phyloP scores from a whole-genome alignment of 1,140 invertebrate genomes.

The Drosophila nannoptera region DNA sequence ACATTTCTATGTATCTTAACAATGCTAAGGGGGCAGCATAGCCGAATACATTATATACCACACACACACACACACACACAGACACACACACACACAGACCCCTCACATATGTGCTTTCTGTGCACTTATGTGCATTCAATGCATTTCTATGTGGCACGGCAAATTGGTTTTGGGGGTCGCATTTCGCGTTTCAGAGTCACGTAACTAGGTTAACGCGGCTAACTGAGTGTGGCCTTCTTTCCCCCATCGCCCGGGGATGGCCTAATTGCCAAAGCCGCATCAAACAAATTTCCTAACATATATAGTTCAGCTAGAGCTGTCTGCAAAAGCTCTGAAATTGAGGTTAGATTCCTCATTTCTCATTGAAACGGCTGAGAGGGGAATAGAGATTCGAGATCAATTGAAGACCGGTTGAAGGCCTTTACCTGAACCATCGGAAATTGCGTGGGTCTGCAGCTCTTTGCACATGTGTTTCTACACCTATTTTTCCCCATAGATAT shows the following conservation, averaged over 20 bases:
- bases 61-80: background rate
- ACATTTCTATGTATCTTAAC: conserved; percentile 44
- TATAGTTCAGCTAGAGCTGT: conserved; percentile 3
- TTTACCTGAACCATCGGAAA: too few species aligned
- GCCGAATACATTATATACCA: conserved; percentile 12
- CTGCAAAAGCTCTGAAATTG: background rate
- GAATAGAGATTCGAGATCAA: too few species aligned
- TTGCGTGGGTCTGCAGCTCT: too few species aligned
- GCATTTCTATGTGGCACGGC: conserved; percentile 63
- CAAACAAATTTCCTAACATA: conserved; percentile 1
- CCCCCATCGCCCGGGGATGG: conserved; percentile 21
- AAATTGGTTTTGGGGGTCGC: conserved; percentile 69
- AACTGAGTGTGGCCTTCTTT: conserved; percentile 59
- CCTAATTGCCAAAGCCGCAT: conserved; percentile 23
- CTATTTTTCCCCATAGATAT: too few species aligned
- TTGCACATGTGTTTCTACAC: too few species aligned
- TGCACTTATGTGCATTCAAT: conserved; percentile 56
- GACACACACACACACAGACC: conserved; percentile 17
- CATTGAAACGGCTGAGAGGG: background rate
- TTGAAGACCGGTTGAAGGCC: too few species aligned
- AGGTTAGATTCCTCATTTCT: background rate
- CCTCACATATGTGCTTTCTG: conserved; percentile 1
- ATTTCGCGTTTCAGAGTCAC: conserved; percentile 69
- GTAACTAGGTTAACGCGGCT: conserved; percentile 67
- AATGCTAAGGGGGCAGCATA: conserved; percentile 17